Conservation (phyloP, 2,113 vertebrate species). For the Chaetorhynchus papuensis region DNA sequence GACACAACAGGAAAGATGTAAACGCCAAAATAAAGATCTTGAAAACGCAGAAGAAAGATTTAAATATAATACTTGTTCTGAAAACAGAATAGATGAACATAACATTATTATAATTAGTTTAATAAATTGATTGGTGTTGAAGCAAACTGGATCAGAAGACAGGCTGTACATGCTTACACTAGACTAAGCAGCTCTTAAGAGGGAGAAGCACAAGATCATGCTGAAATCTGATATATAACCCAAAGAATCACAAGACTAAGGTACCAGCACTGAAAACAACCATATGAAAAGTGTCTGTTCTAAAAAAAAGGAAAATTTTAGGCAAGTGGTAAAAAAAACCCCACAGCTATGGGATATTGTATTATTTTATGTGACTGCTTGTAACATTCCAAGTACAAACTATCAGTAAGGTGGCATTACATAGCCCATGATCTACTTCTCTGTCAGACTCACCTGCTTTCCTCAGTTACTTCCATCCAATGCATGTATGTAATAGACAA, state of each 20-base stretch:
- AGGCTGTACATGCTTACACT: neutral
- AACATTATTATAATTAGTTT: neutral
- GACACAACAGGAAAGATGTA: rapidly evolving
- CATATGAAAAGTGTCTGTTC: neutral
- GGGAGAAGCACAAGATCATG: neutral
- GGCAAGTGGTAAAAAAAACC: neutral
- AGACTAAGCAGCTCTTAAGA: neutral
- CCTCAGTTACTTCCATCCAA: conserved; percentile 95
- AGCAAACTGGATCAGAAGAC: neutral
- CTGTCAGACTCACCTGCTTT: conserved; percentile 80
- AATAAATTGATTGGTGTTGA: neutral
- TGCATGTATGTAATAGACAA: conserved; percentile 89
- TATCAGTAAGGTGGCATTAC: neutral
- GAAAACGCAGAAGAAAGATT: neutral
- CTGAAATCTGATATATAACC: neutral
- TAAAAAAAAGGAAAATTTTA: neutral
- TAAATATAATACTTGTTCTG: neutral
- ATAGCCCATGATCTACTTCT: neutral
- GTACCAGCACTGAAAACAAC: neutral
- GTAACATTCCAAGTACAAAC: neutral
- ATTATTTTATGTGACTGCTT: neutral
- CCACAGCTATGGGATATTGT: neutral
- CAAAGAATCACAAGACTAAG: neutral
- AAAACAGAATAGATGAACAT: neutral
- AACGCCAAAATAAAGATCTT: neutral